These are phyloP conservation scores for Neoaliturus tenellus DNA, from an alignment of 2,888 invertebrate genomes.

Conservation along the genomic window DNA sequence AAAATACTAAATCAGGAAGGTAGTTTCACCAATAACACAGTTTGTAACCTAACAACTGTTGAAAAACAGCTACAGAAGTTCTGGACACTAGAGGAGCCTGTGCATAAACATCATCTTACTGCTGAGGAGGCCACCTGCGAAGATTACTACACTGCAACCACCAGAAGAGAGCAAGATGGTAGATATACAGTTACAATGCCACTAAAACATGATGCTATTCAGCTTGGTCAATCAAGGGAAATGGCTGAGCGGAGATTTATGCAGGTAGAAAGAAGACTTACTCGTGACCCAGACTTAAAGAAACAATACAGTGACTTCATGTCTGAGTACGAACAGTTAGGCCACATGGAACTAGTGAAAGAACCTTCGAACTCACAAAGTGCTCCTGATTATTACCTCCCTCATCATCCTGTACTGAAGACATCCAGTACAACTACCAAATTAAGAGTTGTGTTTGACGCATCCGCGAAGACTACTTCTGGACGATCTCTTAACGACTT, in stretches of 20 bases:
- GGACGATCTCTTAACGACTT: not conserved
- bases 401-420: conserved; percentile 20
- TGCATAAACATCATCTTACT: not conserved
- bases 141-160: not conserved
- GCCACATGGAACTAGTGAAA: conserved; percentile 10
- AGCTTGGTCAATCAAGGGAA: not conserved
- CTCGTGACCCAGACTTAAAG: not conserved
- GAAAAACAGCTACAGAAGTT: conserved; percentile 22
- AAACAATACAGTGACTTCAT: conserved; percentile 16
- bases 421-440: conserved; percentile 38
- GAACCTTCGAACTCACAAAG: not conserved
- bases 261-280: not conserved
- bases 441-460: conserved; percentile 42
- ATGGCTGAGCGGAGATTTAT: not conserved
- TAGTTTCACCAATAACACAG: not conserved
- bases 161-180: not conserved
- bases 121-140: not conserved
- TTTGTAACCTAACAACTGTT: not conserved
- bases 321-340: not conserved
- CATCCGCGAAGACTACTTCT: conserved; percentile 4
- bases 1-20: not conserved
- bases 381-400: not conserved
- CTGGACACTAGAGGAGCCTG: conserved; percentile 14
- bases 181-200: not conserved
- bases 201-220: not conserved